Evolutionary conservation across 2,888 invertebrate genomes (phyloP), one percentile per base, ranked within the genome.

Genomic region (Lissocephala sabroskyi): DNA sequence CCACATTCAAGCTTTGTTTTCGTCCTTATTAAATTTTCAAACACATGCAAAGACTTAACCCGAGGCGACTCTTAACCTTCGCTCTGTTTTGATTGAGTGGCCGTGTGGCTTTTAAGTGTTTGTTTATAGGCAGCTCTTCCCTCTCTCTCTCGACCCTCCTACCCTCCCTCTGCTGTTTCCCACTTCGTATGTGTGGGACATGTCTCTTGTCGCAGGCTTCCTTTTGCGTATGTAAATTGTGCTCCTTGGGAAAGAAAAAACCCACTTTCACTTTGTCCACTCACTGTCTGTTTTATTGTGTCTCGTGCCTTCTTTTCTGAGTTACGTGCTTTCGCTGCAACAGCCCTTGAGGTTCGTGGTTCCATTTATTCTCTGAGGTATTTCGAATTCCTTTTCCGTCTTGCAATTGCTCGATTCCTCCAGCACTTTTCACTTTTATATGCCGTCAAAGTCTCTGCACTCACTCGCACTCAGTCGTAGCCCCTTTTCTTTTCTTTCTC

Each of bases 1-100:
- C 33, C 30, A 32, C 30, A 32, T 30, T 46, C n/a, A 7, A 3
- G 6, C 30, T n/a, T 37, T 52, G 61, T n/a, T n/a, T n/a, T n/a
- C n/a, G n/a, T n/a, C 54, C 68, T 74, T 68, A 68, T 68, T 68
- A 74, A 71, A 74, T 68, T 68, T 68, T 71, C 68, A 74, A 66
- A 75, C 68, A 70, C 68, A 70, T 67, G 68, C 65, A 75, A 70
- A 74, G n/a, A 74, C 75, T 71, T 74, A 68, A 59, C 75, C 75
- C 71, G 52, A 71, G 76, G 62, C 53, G 68, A 59, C 68, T 62
- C 76, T 70, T 70, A 70, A 76, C 70, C 70, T 70, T 70, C 73
- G 59, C 75, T 63, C 68, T 65, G 60, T 71, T 73, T 61, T 70
- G 76, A 70, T 76, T 71, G 73, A 70, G 70, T 75, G 70, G 62